A percentile compares a stretch with the other conserved stretches of the same genome.
Evolutionary conservation across 2,888 invertebrate genomes (phyloP).

Genomic region (Phytoseiulus persimilis): DNA sequence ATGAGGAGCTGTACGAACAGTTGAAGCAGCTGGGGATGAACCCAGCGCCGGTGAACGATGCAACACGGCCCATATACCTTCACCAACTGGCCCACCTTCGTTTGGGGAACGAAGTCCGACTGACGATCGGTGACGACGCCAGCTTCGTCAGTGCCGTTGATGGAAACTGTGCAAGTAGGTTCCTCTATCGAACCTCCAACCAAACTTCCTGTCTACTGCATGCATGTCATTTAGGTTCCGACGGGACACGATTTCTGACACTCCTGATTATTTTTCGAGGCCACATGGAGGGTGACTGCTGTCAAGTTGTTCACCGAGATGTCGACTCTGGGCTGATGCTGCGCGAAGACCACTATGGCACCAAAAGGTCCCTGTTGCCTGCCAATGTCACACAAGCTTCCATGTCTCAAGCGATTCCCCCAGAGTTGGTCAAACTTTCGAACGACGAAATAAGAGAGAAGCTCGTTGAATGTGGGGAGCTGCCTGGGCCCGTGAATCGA

Average conservation of each 20-base stretch:
- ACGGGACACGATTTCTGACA: no score
- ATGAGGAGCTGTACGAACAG: conserved; percentile 51
- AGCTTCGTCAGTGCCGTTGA: neutral
- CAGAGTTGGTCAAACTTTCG: conserved; percentile 14
- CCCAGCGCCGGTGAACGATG: conserved; percentile 70
- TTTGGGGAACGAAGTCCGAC: conserved; percentile 16
- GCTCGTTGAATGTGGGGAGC: conserved; percentile 60
- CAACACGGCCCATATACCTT: conserved; percentile 68
- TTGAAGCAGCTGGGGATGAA: conserved; percentile 61
- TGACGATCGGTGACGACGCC: neutral
- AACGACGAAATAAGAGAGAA: conserved; percentile 50
- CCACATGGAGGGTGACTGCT: neutral
- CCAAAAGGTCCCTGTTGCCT: conserved; percentile 5
- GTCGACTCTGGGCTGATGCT: conserved; percentile 29
- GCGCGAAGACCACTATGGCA: conserved; percentile 12
- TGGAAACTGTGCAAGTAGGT: neutral
- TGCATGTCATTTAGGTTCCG: no score
- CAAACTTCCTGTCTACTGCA: no score
- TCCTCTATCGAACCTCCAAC: neutral
- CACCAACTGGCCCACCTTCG: conserved; percentile 51
- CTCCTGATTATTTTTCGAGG: neutral
- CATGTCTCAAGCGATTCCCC: conserved; percentile 7
- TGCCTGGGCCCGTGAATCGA: conserved; percentile 70
- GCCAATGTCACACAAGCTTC: conserved; percentile 22
- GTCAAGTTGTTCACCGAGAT: conserved; percentile 33